phyloP scores from a whole-genome alignment of 2,888 invertebrate species.

The Pyralis farinalis region DNA sequence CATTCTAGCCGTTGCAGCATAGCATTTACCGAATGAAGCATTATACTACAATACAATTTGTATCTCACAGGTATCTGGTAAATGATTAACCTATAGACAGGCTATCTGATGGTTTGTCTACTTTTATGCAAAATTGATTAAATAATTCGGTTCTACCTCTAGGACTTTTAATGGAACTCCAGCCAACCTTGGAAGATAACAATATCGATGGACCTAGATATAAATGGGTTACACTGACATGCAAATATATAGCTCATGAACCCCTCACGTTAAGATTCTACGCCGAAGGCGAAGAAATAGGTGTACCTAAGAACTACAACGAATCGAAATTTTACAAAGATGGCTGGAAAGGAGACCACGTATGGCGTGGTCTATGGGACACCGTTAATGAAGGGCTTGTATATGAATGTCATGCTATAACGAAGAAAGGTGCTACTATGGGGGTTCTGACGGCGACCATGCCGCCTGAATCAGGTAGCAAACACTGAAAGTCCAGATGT shows the following conservation, averaged over 20 bases:
- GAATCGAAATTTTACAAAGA: conserved; percentile 46
- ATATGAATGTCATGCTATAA: conserved; percentile 61
- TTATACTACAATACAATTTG: no score
- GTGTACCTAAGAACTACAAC: conserved; percentile 39
- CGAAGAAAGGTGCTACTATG: conserved; percentile 50
- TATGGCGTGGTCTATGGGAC: conserved; percentile 52
- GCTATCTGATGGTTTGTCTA: no score
- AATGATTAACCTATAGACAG: no score
- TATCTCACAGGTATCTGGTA: no score
- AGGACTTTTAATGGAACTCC: conserved; percentile 71
- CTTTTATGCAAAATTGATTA: conserved; percentile 5
- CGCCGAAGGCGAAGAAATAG: conserved; percentile 42
- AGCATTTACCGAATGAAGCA: no score
- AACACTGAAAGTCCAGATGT: neutral
- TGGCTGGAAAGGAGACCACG: conserved; percentile 58
- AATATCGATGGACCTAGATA: conserved; percentile 26
- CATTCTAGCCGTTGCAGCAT: no score
- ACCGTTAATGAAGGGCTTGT: conserved; percentile 35
- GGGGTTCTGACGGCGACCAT: conserved; percentile 60
- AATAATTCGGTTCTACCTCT: conserved; percentile 3
- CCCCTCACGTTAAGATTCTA: conserved; percentile 63
- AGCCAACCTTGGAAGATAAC: conserved; percentile 50
- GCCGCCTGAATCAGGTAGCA: conserved; percentile 51
- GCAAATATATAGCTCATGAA: conserved; percentile 66
- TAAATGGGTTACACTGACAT: conserved; percentile 49